Percentiles rank a stretch among this genome's conserved stretches.
These are phyloP conservation scores for Leptosomus discolor DNA, from an alignment of 2,113 vertebrate genomes.

Conservation along the genomic window DNA sequence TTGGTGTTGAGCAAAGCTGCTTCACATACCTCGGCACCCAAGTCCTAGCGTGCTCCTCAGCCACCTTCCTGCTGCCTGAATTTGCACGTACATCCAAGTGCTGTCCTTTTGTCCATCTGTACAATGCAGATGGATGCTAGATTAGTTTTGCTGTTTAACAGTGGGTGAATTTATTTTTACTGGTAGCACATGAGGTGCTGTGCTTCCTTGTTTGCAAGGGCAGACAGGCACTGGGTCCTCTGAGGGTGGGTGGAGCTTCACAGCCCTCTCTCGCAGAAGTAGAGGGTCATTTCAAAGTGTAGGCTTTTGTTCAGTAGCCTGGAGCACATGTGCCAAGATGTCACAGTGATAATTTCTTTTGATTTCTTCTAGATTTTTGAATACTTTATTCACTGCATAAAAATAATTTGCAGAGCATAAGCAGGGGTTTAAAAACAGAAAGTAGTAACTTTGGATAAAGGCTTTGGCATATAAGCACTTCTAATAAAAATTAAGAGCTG, in stretches of 20 bases:
- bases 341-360: neutral
- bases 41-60: neutral
- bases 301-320: neutral
- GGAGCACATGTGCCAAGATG: neutral
- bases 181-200: fast-evolving
- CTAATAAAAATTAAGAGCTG: neutral
- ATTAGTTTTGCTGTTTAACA: neutral
- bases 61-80: neutral
- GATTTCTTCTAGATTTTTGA: neutral
- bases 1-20: neutral
- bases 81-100: neutral
- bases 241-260: neutral
- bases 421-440: neutral
- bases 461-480: neutral
- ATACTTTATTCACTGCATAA: neutral
- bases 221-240: neutral
- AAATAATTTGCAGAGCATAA: neutral
- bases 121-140: neutral
- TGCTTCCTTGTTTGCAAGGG: neutral
- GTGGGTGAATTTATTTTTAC: neutral
- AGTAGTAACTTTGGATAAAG: neutral
- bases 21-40: neutral
- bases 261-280: neutral
- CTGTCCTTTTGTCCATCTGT: neutral
- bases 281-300: neutral